Evolutionary conservation across 2,888 invertebrate species (phyloP).

Genomic region (Nephrotoma flavescens): DNA sequence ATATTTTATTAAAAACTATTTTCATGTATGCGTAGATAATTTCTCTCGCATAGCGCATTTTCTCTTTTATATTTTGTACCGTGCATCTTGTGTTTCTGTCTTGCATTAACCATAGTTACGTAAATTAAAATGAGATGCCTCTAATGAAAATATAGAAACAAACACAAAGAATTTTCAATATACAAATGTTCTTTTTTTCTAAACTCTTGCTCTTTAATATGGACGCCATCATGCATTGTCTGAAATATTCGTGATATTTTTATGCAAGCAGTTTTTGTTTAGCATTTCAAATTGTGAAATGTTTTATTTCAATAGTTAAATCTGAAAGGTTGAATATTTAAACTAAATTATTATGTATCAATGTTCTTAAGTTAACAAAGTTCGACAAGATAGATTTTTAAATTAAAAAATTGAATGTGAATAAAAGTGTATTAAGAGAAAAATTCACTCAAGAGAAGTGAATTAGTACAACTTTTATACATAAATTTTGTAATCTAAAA

Average conservation of each 20-base stretch:
- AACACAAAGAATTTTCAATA: neutral
- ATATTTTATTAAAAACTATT: too few relatives aligned
- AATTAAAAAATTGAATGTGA: neutral
- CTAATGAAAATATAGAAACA: neutral
- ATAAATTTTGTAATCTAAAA: neutral
- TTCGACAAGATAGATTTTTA: neutral
- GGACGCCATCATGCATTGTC: neutral
- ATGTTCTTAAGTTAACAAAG: neutral
- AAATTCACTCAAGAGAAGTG: neutral
- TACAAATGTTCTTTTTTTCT: neutral
- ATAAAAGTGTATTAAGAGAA: neutral
- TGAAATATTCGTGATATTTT: neutral
- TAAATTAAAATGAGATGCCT: neutral
- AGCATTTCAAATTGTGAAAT: neutral
- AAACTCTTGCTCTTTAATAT: neutral
- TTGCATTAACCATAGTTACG: neutral
- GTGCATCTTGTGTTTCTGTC: neutral
- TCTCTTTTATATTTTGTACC: neutral
- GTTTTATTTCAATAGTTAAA: neutral
- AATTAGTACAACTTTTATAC: neutral
- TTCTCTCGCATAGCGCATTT: neutral
- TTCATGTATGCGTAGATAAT: neutral
- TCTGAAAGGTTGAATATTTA: neutral
- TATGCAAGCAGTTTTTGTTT: neutral
- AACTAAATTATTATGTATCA: neutral